Base-by-base conservation (phyloP, 2,113 vertebrate species). In the Phodopus roborovskii region DNA sequence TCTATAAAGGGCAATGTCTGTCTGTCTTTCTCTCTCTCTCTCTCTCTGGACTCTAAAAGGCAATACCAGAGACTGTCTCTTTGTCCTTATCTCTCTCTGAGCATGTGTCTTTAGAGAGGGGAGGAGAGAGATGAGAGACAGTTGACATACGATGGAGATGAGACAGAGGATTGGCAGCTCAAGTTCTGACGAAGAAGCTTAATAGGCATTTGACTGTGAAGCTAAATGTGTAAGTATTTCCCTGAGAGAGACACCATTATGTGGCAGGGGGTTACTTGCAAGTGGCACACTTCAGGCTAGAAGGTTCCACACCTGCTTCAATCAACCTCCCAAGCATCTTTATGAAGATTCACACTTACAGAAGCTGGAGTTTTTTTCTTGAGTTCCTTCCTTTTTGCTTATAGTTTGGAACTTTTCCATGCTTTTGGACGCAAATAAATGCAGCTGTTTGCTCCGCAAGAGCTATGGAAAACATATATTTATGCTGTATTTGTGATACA, bases 401-500 rank as follows among this genome's bases (percentile, higher is more conserved):
- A 87, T 92, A 96, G 91, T 95, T 98, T 96, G 95, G 97, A 96
- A 94, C 90, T 92, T 94, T 95, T 97, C 95, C 94, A 95, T 96
- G 94, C 79, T 98, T 94, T 95, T 94, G 91, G 96, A 96, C 36
- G 0, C 95, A 98, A 97, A 98, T 97, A 98, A 98, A 96, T 94
- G 97, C 98, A 97, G 96, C 97, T 98, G 96, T 96, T 97, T 97
- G 95, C 96, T 96, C 78, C 90, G 77, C 6, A 8, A 94, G 90
- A 94, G 74, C 92, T 89, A 78, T 89, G 92, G 81, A 85, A 97
- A 97, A 96, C 95, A 96, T 95, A 83, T 96, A 97, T 96, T 97
- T 97, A 97, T 96, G 92, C 95, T 84, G 95, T 70, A 95, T 96
- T 97, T 96, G 91, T 95, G 94, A 96, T 92, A 97, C 13, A 96